phyloP scores from a whole-genome alignment of 2,888 invertebrate genomes.

The Ashinkailepas kermadecensis region DNA sequence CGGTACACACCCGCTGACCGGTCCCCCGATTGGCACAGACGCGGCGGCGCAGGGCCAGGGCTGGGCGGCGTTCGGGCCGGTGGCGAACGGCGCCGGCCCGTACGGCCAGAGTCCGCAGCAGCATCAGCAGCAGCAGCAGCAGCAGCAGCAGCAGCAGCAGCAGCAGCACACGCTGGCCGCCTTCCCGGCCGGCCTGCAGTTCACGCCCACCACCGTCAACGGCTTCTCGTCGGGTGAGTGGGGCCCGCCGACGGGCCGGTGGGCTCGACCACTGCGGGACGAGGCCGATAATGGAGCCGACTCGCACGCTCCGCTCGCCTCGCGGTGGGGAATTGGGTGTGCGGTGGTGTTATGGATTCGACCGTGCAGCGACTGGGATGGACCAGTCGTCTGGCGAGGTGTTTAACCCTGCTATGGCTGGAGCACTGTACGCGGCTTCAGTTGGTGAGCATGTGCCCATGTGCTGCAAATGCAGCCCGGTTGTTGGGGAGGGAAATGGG shows the following conservation, averaged over 20 bases:
- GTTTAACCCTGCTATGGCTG: no score
- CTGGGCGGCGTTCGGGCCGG: slow-evolving; percentile 21
- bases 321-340: neutral
- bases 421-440: no score
- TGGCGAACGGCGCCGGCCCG: neutral
- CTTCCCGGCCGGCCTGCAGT: neutral
- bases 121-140: neutral
- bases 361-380: neutral
- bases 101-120: slow-evolving; percentile 17
- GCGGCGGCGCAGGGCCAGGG: neutral
- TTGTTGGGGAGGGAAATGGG: no score
- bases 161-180: neutral
- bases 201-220: neutral
- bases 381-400: no score
- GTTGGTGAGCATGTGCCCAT: no score
- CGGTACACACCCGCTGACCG: neutral
- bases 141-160: neutral
- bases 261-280: neutral
- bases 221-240: neutral
- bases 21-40: neutral
- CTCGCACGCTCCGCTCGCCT: neutral
- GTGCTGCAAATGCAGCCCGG: no score
- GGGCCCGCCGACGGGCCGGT: neutral
- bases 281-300: neutral
- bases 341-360: neutral